These are phyloP conservation scores for Drosophila athabasca DNA, from an alignment of 1,140 invertebrate genomes.

Conservation along the genomic window DNA sequence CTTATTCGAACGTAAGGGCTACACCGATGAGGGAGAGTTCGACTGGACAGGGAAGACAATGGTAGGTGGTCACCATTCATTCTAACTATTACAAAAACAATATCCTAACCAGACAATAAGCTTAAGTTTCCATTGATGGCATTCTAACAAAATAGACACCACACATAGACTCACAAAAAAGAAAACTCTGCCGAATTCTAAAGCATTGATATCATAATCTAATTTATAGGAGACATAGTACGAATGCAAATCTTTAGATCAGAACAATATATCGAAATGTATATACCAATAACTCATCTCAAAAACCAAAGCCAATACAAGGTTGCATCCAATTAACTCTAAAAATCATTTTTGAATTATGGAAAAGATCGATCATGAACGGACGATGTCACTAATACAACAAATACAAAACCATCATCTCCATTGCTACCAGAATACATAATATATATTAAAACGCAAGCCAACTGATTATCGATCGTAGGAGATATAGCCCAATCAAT, in stretches of 20 bases:
- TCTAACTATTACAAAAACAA: conserved; percentile 2
- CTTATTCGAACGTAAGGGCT: conserved; percentile 96
- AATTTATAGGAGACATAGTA: conserved; percentile 73
- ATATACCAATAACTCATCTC: conserved; percentile 5
- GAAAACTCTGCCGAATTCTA: conserved; percentile 58
- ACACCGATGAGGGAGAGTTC: conserved; percentile 97
- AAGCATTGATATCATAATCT: conserved; percentile 36
- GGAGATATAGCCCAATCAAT: not conserved
- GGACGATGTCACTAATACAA: conserved; percentile 13
- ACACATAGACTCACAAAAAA: conserved; percentile 1
- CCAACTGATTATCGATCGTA: conserved; percentile 2
- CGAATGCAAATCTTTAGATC: conserved; percentile 37
- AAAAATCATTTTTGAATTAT: conserved; percentile 29
- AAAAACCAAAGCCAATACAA: conserved; percentile 7
- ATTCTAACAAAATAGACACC: conserved; percentile 1
- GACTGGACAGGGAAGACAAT: conserved; percentile 99
- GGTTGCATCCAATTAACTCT: conserved; percentile 21
- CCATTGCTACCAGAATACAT: not conserved
- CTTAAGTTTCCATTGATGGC: too few species aligned
- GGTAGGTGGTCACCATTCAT: conserved; percentile 85
- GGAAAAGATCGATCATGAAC: conserved; percentile 25
- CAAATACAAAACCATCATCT: conserved; percentile 1
- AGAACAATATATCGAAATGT: conserved; percentile 6
- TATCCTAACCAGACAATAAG: not conserved
- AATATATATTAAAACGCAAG: conserved; percentile 7